Percentiles rank a stretch among this genome's conserved stretches.
These are phyloP conservation scores for Arbacia lixula DNA, from an alignment of 53 echinoderm and acorn worm genomes.

Conservation along the genomic window DNA sequence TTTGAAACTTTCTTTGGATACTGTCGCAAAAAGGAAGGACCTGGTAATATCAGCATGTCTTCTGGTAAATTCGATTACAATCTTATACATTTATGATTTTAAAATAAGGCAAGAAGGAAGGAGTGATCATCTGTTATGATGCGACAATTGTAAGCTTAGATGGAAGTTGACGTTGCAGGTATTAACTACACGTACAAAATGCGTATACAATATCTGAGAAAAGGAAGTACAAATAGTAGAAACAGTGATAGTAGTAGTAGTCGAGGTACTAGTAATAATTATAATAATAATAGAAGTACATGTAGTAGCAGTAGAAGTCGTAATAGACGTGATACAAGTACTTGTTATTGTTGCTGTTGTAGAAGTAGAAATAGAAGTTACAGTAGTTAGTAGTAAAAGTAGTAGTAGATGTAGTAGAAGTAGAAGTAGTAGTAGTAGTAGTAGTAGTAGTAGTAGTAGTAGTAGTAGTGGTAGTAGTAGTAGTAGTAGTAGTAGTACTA, in stretches of 20 bases:
- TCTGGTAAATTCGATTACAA: too few species aligned
- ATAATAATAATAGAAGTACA: neutral
- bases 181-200: too few species aligned
- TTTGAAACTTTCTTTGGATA: too few species aligned
- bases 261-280: neutral
- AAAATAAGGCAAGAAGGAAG: too few species aligned
- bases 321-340: neutral
- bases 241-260: neutral
- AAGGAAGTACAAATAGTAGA: neutral
- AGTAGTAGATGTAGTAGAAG: conserved; percentile 1
- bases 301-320: neutral
- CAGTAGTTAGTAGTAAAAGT: neutral
- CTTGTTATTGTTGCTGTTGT: neutral
- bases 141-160: too few species aligned
- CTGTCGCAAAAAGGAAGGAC: too few species aligned
- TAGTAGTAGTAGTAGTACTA: too few species aligned
- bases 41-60: too few species aligned
- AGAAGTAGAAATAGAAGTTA: neutral
- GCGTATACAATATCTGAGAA: too few species aligned
- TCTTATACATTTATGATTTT: too few species aligned
- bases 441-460: neutral
- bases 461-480: neutral
- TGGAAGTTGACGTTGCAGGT: neutral
- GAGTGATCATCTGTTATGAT: too few species aligned
- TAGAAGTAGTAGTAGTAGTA: neutral